Base-by-base conservation (phyloP, 2,888 invertebrate genomes). In the Lepidonotus clava region DNA sequence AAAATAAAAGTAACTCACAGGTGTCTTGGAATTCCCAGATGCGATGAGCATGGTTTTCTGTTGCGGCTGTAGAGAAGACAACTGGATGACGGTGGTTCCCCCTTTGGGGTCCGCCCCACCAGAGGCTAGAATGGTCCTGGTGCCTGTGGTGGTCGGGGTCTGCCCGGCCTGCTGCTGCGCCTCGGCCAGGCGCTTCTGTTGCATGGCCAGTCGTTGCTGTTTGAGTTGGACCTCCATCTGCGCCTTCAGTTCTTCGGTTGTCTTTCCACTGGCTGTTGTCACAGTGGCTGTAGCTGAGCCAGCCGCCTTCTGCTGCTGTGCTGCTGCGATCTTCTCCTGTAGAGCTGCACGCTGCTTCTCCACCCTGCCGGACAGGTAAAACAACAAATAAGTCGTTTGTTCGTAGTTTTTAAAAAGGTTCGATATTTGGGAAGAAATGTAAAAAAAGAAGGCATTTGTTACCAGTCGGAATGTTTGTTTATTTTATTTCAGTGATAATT, bases 201-300 rank as follows among this genome's bases (percentile, higher is more conserved):
- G 97, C 94, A 97, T 97, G 0, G 97, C 97, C 34, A 97, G 97
- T 88, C 98, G 95, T 93, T 98, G 98, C 91, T 97, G 95, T 87
- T 97, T 96, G 89, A 98, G 94, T 92, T 98, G 97, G 89, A 97
- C 97, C 92, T 98, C 98, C 96, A 98, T 96, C 94, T 97, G 97
- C 91, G 98, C 98, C 94, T 94, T 94, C 86, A 95, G 93, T 87
- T 94, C 92, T n/a, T 92, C 93, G 11, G 94, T 92, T 84, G 92
- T 92, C 86, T 92, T 90, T n/a, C 76, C 76, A 38, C 76, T 76
- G 18, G 88, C 88, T 2, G 89, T 90, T 56, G 56, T 67, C 71
- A 67, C 40, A 67, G 61, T 84, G 41, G 76, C 36, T 66, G 53
- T 85, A 46, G 51, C 88, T 71, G 90, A 90, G 80, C 88, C 91